These are phyloP conservation scores for Tipula vernalis DNA, from an alignment of 2,888 invertebrate genomes.

Conservation along the genomic window DNA sequence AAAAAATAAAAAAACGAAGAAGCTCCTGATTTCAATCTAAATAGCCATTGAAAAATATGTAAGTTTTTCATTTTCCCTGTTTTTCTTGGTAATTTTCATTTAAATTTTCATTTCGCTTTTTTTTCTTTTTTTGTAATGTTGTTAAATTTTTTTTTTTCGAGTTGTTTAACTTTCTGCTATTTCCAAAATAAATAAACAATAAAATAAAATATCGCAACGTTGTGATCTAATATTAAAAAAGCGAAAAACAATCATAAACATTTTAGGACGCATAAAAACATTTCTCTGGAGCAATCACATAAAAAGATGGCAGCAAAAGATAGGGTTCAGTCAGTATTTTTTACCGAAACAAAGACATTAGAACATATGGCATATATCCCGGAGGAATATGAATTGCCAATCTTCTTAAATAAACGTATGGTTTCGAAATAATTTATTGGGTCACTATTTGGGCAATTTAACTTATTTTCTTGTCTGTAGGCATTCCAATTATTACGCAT, in stretches of 20 bases:
- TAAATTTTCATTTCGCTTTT: neutral
- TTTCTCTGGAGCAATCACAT: neutral
- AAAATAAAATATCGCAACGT: neutral
- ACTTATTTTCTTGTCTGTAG: neutral
- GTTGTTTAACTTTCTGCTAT: neutral
- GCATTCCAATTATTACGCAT: neutral
- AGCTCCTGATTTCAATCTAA: neutral
- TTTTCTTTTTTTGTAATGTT: neutral
- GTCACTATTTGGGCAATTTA: neutral
- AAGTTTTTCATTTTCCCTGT: neutral
- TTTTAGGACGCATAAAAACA: neutral
- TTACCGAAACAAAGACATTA: neutral
- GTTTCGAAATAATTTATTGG: neutral
- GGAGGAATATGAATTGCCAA: constrained; percentile 6
- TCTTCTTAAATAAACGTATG: neutral
- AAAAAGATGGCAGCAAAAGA: neutral
- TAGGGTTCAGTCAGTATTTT: neutral
- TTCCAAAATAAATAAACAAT: neutral
- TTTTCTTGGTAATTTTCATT: neutral
- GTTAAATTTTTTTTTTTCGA: neutral
- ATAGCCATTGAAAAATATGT: constrained; percentile 6
- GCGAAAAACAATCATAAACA: neutral
- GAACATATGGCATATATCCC: neutral
- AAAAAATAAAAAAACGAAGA: neutral
- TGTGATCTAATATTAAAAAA: neutral